phyloP scores from a whole-genome alignment of 2,888 invertebrate genomes.

The Schizaphis graminum region DNA sequence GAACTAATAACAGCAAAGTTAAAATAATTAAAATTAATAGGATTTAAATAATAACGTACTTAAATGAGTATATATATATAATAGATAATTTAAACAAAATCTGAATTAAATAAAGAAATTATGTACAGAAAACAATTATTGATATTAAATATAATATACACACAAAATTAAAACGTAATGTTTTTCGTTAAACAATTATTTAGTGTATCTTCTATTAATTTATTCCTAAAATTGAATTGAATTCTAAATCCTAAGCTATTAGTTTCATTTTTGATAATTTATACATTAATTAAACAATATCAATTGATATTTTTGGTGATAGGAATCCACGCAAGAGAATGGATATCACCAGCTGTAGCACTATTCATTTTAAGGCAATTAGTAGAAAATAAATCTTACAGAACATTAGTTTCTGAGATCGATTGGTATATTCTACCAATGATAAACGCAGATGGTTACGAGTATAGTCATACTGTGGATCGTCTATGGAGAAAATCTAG shows the following conservation, averaged over 20 bases:
- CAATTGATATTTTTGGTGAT: constrained; percentile 8
- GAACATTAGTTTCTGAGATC: constrained; percentile 70
- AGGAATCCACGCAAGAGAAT: constrained; percentile 91
- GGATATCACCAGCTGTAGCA: constrained; percentile 86
- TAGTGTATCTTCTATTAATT: background rate
- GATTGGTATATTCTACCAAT: constrained; percentile 84
- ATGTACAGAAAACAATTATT: background rate
- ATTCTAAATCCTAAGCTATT: background rate
- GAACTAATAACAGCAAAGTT: background rate
- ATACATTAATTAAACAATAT: background rate
- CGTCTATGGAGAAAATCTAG: constrained; percentile 69
- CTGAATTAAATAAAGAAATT: background rate
- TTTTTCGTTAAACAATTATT: background rate
- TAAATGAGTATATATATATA: background rate
- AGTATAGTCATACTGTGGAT: constrained; percentile 84
- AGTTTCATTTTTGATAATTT: background rate
- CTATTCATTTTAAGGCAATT: constrained; percentile 82
- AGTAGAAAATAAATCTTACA: constrained; percentile 76
- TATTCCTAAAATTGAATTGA: background rate
- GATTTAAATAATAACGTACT: background rate
- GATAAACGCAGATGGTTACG: constrained; percentile 89
- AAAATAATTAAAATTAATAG: background rate
- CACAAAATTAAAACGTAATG: background rate
- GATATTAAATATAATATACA: background rate
- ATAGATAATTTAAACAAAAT: background rate